Percentiles rank a stretch among this genome's conserved stretches.
Conservation (phyloP, 2,888 invertebrate species). For the Brachylomia viminalis region DNA sequence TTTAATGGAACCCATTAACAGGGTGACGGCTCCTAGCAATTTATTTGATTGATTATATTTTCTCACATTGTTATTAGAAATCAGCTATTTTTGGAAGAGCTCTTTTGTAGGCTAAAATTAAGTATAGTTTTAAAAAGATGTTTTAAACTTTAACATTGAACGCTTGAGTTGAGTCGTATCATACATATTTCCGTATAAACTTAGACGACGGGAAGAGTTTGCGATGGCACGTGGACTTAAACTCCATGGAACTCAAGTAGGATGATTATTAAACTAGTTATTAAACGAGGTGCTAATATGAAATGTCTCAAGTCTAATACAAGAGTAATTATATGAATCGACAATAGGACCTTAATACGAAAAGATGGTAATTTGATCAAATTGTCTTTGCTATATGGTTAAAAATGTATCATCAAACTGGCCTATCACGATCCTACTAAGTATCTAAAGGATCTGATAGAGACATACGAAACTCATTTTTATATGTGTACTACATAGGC, state of each 20-base stretch:
- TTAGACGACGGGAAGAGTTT: not conserved
- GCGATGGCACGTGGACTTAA: not conserved
- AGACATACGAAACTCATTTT: not conserved
- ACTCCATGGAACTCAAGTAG: not conserved
- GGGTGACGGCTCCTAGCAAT: slow-evolving; percentile 46
- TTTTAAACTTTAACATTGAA: slow-evolving; percentile 22
- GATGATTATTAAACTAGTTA: not conserved
- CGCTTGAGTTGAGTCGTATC: not conserved
- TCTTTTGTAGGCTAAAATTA: slow-evolving; percentile 14
- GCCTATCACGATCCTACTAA: not conserved
- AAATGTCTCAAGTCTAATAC: not conserved
- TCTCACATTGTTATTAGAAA: slow-evolving; percentile 38
- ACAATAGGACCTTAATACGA: not conserved
- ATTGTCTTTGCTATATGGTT: not conserved
- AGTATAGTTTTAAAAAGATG: not conserved
- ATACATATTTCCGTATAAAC: not conserved
- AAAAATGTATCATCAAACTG: not conserved
- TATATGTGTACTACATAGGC: no score
- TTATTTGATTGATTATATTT: slow-evolving; percentile 62
- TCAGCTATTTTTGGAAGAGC: slow-evolving; percentile 35
- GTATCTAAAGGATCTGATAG: not conserved
- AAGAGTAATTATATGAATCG: not conserved
- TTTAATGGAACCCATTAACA: slow-evolving; percentile 60
- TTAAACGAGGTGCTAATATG: not conserved
- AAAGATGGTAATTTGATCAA: not conserved